Base-by-base conservation (phyloP, 2,797 vertebrate species). In the Meriones psammophilus region DNA sequence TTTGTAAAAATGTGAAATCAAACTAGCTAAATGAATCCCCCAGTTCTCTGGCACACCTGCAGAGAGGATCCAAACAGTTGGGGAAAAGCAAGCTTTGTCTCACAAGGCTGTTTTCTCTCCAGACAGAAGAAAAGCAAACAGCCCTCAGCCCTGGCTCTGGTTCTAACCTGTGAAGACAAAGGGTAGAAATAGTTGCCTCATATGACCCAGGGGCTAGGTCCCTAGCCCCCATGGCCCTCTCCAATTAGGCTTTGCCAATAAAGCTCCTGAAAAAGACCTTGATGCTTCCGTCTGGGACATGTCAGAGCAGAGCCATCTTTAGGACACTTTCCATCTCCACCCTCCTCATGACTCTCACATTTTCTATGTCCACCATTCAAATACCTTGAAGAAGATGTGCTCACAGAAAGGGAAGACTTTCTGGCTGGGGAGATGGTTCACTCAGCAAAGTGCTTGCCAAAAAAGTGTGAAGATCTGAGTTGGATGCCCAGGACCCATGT, bases 191-290 rank as follows among this genome's bases (percentile, higher is more conserved):
- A 8, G 17, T 71, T 24, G 1, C 2, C 22, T 24, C 56, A 14
- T 20, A 39, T 30, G 42, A 26, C 4, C 39, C 33, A 12, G 6
- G n/a, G 14, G 26, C 15, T 28, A 83, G 30, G 62, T 13, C 5
- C 42, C 20, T 42, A 50, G 9, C 1, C 13, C 14, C n/a, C n/a
- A 9, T 30, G 17, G 39, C 4, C 17, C 78, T 17, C 68, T 90
- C 36, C 73, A 69, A 58, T 64, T 33, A 69, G 50, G 8, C 42
- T 95, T 26, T 84, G 28, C 50, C 94, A 78, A 1, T 30, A 30
- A 33, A n/a, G 22, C 36, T 87, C 92, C 74, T 28, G 79, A 73
- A 88, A 96, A 83, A 68, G 50, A 60, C 60, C n/a, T 24, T 68
- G 46, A 71, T 39, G 86, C 8, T 66, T 10, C 6, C 39, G 5